These are phyloP conservation scores for Phenganax marumi DNA, from an alignment of 92 coral and sea anemone species.

Conservation along the genomic window DNA sequence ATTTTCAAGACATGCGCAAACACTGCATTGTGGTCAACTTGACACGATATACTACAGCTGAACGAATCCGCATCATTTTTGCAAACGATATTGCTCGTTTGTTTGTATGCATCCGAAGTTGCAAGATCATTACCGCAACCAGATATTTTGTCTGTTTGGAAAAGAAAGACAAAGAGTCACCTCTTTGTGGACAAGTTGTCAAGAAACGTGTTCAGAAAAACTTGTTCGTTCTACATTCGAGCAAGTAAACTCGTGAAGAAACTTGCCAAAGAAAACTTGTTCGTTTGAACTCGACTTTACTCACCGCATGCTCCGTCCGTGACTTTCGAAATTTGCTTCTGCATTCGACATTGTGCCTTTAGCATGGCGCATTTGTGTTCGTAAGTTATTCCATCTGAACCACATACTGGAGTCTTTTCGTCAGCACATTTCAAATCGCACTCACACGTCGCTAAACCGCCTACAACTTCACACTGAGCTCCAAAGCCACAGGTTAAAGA, in stretches of 20 bases:
- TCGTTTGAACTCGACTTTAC: neutral
- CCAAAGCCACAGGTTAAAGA: neutral
- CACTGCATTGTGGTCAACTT: neutral
- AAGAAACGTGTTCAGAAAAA: no score
- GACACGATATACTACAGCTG: neutral
- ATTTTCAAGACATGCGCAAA: neutral
- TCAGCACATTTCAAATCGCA: neutral
- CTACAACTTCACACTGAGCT: neutral
- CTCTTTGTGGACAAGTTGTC: no score
- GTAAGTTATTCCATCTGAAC: conserved; percentile 4
- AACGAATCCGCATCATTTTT: neutral
- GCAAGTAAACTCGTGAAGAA: neutral
- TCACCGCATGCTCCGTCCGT: neutral
- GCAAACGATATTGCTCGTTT: neutral
- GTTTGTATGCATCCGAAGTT: neutral
- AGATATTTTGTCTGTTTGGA: no score
- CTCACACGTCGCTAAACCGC: neutral
- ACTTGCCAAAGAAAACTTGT: neutral
- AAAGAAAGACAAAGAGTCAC: no score
- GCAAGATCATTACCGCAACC: no score
- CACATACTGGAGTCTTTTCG: neutral
- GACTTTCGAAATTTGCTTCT: neutral
- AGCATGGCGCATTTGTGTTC: neutral
- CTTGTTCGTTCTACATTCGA: neutral
- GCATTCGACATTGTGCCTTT: neutral